phyloP scores from a whole-genome alignment of 2,113 vertebrate genomes.

The Serilophus lunatus region DNA sequence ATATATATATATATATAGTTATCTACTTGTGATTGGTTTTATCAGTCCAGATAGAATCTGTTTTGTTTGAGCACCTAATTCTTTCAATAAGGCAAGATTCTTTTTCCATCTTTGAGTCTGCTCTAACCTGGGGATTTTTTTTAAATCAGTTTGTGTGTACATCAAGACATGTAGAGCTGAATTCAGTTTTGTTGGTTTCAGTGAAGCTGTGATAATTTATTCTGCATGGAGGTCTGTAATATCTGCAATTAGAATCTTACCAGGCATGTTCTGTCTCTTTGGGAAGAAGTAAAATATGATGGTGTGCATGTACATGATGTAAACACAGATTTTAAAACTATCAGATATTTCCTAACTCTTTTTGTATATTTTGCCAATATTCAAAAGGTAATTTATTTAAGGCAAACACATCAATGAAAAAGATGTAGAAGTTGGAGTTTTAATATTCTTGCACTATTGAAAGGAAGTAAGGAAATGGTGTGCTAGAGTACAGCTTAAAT shows the following conservation, averaged over 20 bases:
- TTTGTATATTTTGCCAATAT: background rate
- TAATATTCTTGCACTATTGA: background rate
- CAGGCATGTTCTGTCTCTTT: background rate
- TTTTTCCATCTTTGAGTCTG: background rate
- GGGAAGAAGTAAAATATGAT: background rate
- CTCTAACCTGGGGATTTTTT: background rate
- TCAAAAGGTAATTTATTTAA: constrained; percentile 1
- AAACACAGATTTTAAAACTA: background rate
- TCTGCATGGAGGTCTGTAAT: background rate
- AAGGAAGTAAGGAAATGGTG: constrained; percentile 54
- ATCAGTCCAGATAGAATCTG: background rate
- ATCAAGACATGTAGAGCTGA: background rate
- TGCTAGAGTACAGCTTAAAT: constrained; percentile 60
- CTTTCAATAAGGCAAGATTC: background rate
- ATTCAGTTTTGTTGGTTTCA: background rate
- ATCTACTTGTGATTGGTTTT: background rate
- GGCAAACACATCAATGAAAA: background rate
- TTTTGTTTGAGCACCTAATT: background rate
- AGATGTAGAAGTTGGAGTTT: background rate
- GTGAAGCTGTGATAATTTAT: background rate
- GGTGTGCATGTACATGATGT: background rate
- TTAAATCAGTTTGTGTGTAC: background rate
- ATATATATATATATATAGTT: no score
- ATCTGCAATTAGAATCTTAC: background rate
- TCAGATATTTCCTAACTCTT: background rate